These are phyloP conservation scores for Pedicia rivosa DNA, from an alignment of 2,888 invertebrate species.

Conservation along the genomic window DNA sequence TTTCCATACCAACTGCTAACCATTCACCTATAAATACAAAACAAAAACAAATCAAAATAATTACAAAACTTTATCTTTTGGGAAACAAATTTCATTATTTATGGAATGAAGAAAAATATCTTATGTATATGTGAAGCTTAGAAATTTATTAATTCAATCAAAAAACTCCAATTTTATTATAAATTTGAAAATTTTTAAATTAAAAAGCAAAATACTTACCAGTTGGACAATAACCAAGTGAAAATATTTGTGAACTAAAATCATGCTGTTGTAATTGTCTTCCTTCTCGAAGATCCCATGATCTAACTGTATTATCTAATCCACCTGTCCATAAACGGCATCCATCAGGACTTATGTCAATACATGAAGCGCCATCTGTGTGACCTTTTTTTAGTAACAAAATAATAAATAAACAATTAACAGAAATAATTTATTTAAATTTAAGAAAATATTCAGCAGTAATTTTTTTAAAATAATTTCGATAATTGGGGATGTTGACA, in stretches of 20 bases:
- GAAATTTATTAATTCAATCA: not conserved
- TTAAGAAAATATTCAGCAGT: too few relatives aligned
- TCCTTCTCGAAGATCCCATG: conserved; percentile 91
- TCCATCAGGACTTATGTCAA: conserved; percentile 91
- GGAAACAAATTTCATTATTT: not conserved
- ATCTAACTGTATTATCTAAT: conserved; percentile 89
- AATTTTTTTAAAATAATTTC: too few relatives aligned
- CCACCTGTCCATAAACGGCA: conserved; percentile 85
- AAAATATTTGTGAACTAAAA: conserved; percentile 81
- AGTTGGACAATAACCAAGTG: conserved; percentile 81
- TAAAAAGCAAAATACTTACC: conserved; percentile 38
- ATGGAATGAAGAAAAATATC: not conserved
- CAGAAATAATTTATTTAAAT: too few relatives aligned
- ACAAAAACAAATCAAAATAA: not conserved
- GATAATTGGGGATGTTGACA: too few relatives aligned
- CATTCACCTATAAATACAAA: conserved; percentile 50
- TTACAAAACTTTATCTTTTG: not conserved
- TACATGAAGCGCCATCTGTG: conserved; percentile 95
- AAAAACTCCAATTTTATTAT: too few relatives aligned
- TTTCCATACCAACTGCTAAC: conserved; percentile 98
- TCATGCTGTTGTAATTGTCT: conserved; percentile 89
- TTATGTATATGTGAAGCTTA: too few relatives aligned
- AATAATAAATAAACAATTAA: conserved; percentile 19
- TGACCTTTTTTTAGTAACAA: conserved; percentile 37
- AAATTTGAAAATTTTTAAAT: too few relatives aligned